These are phyloP conservation scores for Panagrolaimus sp. DNA, from an alignment of 1,140 invertebrate species.

Conservation along the genomic window DNA sequence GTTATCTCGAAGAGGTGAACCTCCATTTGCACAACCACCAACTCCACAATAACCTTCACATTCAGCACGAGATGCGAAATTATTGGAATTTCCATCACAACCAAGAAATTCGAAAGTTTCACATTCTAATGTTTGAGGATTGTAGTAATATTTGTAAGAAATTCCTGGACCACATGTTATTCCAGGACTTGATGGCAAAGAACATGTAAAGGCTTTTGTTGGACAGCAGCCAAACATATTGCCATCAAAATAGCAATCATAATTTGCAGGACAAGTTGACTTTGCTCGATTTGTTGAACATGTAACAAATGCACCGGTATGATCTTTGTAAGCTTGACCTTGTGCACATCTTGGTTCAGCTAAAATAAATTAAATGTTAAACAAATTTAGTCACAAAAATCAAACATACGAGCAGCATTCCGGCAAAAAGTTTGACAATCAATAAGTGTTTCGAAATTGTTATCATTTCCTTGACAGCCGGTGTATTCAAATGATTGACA, in stretches of 20 bases:
- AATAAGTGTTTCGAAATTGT: conserved; percentile 30
- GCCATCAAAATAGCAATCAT: conserved; percentile 41
- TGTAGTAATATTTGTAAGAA: conserved; percentile 35
- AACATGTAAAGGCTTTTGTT: conserved; percentile 31
- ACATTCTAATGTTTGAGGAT: conserved; percentile 22
- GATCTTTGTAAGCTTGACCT: conserved; percentile 31
- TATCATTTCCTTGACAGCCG: conserved; percentile 46
- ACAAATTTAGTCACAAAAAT: background rate
- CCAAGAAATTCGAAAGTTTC: conserved; percentile 34
- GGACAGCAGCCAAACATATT: conserved; percentile 36
- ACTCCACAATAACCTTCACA: conserved; percentile 39
- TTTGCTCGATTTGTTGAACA: background rate
- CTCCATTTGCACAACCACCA: conserved; percentile 44
- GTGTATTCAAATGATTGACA: conserved; percentile 42
- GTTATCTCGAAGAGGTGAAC: conserved; percentile 55
- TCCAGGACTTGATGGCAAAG: conserved; percentile 24
- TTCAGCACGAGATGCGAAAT: conserved; percentile 23
- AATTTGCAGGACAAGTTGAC: conserved; percentile 32
- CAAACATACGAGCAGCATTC: conserved; percentile 7
- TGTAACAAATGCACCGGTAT: background rate
- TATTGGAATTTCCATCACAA: conserved; percentile 38
- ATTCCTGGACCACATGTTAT: conserved; percentile 27
- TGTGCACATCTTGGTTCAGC: conserved; percentile 36
- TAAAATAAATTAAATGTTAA: background rate
- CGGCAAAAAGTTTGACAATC: conserved; percentile 32